Percentiles rank a stretch among this genome's conserved stretches.
These are phyloP conservation scores for Grammomys surdaster DNA, from an alignment of 2,113 vertebrate species.

Conservation along the genomic window DNA sequence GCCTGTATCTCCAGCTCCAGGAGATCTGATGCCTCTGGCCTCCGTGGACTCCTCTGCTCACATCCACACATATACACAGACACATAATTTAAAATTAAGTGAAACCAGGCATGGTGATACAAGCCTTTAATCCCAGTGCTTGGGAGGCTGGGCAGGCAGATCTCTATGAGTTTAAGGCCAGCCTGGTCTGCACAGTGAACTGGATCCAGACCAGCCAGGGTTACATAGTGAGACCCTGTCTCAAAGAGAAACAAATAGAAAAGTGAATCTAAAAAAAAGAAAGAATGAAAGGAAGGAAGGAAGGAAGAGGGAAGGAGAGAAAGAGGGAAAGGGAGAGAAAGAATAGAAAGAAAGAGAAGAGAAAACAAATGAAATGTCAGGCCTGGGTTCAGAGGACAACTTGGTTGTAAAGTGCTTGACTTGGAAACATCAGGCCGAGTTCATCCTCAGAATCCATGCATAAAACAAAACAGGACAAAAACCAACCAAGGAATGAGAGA, in stretches of 20 bases:
- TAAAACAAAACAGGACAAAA: background rate
- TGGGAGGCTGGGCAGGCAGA: background rate
- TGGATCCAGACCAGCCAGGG: background rate
- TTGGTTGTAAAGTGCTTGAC: background rate
- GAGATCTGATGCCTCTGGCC: background rate
- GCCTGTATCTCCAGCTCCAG: background rate
- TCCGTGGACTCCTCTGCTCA: background rate
- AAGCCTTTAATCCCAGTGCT: background rate
- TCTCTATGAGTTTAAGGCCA: background rate
- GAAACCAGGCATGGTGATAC: background rate
- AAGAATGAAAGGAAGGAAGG: background rate
- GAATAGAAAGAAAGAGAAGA: no score
- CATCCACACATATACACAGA: background rate
- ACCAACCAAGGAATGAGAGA: background rate
- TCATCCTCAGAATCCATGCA: background rate
- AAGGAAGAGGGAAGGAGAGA: no score
- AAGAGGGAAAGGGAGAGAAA: no score
- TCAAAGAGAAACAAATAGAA: background rate
- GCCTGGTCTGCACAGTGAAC: background rate
- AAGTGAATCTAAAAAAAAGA: background rate
- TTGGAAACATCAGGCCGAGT: background rate
- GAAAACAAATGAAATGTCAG: background rate
- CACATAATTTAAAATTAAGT: background rate
- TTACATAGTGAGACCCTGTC: background rate
- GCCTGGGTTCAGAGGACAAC: background rate